These are phyloP conservation scores for Cerastoderma edule DNA, from an alignment of 2,888 invertebrate genomes.

Conservation along the genomic window DNA sequence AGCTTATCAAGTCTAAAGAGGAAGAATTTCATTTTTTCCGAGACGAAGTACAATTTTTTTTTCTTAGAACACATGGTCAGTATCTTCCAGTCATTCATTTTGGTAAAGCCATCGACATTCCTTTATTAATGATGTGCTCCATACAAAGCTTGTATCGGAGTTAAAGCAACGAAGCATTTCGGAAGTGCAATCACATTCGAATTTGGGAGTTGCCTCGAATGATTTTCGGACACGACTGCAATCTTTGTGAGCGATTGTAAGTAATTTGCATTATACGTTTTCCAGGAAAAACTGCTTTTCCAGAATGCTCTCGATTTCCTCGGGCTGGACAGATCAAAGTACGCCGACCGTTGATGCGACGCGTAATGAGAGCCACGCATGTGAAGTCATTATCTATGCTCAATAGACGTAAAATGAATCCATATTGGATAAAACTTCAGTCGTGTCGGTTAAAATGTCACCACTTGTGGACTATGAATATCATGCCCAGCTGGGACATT, in stretches of 20 bases:
- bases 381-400: too few species aligned
- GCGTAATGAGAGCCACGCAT: too few species aligned
- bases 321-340: constrained; percentile 72
- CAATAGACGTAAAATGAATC: too few species aligned
- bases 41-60: not conserved
- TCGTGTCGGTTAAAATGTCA: too few species aligned
- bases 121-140: not conserved
- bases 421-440: too few species aligned
- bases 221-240: not conserved
- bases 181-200: not conserved
- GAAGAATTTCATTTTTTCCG: too few species aligned
- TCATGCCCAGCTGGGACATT: too few species aligned
- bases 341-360: not conserved
- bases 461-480: too few species aligned
- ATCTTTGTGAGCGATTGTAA: not conserved
- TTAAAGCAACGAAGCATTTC: not conserved
- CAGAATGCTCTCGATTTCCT: constrained; percentile 84
- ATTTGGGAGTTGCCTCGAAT: not conserved
- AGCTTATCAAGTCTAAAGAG: too few species aligned
- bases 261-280: constrained; percentile 14
- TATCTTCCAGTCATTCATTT: not conserved
- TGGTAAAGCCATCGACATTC: not conserved
- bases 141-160: not conserved
- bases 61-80: not conserved
- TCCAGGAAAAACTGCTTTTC: constrained; percentile 83